Evolutionary conservation across 2,797 vertebrate genomes (phyloP).

Genomic region (Margarornis squamiger): DNA sequence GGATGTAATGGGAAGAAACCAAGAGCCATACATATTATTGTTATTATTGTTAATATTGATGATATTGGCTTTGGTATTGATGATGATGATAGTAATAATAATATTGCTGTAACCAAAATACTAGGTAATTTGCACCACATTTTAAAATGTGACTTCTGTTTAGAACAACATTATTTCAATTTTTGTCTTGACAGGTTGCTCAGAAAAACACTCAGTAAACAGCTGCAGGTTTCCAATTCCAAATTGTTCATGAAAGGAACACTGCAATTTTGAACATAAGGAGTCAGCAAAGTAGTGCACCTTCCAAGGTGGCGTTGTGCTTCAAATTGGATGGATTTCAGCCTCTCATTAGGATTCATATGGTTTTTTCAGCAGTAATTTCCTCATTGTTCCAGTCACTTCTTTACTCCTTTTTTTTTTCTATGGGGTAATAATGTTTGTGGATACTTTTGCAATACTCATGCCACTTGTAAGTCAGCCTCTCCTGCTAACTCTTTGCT

Average conservation of each 20-base stretch:
- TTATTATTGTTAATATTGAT: neutral
- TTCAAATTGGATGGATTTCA: neutral
- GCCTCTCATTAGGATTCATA: neutral
- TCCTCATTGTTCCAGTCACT: neutral
- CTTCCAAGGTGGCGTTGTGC: neutral
- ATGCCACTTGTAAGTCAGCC: neutral
- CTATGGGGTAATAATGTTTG: neutral
- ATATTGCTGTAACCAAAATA: neutral
- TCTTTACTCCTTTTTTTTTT: neutral
- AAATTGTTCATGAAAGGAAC: neutral
- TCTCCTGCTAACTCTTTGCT: neutral
- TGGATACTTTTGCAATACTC: neutral
- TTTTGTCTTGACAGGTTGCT: neutral
- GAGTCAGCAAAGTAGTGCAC: neutral
- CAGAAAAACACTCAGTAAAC: neutral
- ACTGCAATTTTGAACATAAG: neutral
- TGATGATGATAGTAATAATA: too few species aligned
- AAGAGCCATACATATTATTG: neutral
- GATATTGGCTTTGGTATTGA: neutral
- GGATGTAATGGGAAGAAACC: neutral
- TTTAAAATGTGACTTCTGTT: neutral
- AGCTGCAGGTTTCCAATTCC: neutral
- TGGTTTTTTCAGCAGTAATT: neutral
- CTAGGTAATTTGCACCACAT: neutral
- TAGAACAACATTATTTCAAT: neutral